A percentile compares a stretch with the other conserved stretches of the same genome.
These are phyloP conservation scores for Hemicordylus capensis DNA, from an alignment of 2,113 vertebrate genomes.

Conservation along the genomic window DNA sequence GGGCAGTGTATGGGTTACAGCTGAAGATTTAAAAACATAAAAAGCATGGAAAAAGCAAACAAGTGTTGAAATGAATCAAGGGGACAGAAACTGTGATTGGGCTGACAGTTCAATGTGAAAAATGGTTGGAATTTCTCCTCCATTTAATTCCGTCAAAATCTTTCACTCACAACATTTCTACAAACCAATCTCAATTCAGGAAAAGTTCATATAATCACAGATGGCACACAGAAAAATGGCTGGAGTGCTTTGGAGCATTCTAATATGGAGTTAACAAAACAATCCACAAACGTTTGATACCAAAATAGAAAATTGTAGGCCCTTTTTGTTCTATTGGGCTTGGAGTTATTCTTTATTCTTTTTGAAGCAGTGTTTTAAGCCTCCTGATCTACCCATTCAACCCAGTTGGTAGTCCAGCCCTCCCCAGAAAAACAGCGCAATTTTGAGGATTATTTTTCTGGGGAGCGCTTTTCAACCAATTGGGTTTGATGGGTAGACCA, in stretches of 20 bases:
- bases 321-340: no score
- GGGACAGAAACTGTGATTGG: neutral
- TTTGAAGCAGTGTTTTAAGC: no score
- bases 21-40: neutral
- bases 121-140: neutral
- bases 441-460: no score
- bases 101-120: neutral
- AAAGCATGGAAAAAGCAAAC: neutral
- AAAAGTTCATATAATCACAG: neutral
- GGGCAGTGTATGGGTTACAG: accelerated
- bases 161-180: neutral
- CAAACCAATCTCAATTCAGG: neutral
- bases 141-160: slow-evolving; percentile 19
- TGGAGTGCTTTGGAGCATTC: neutral
- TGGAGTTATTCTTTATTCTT: no score
- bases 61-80: neutral
- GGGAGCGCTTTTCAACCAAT: no score
- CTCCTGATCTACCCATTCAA: no score
- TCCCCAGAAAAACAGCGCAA: no score
- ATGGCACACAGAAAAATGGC: neutral
- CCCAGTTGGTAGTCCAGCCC: no score
- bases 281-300: neutral
- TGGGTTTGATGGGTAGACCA: no score
- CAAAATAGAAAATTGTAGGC: no score
- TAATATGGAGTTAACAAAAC: neutral